These are phyloP conservation scores for Arenicola marina DNA, from an alignment of 2,888 invertebrate genomes.

Conservation along the genomic window DNA sequence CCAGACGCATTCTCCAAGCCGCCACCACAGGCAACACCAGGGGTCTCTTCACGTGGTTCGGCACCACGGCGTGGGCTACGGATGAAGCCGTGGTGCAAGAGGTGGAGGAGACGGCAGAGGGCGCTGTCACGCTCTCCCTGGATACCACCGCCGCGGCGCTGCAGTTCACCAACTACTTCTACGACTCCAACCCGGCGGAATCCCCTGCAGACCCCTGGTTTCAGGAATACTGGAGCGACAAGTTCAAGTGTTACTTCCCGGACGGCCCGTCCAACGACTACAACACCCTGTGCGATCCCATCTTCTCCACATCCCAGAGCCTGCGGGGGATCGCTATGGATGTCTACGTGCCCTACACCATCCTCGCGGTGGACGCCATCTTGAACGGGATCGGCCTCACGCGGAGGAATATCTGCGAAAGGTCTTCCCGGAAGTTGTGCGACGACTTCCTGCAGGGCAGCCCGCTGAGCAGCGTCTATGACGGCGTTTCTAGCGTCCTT, in stretches of 20 bases:
- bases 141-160: background rate
- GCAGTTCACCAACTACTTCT: constrained; percentile 17
- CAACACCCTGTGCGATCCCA: constrained; percentile 5
- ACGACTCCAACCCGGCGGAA: constrained; percentile 7
- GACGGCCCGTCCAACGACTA: background rate
- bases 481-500: too few species aligned
- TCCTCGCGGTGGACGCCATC: constrained; percentile 44
- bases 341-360: constrained; percentile 40
- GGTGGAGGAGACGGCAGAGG: constrained; percentile 36
- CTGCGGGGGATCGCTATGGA: constrained; percentile 20
- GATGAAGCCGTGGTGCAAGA: constrained; percentile 37
- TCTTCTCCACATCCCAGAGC: background rate
- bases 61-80: constrained; percentile 43
- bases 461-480: constrained; percentile 22
- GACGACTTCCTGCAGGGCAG: background rate
- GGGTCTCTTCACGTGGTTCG: constrained; percentile 41
- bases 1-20: constrained; percentile 33
- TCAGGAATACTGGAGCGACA: constrained; percentile 35
- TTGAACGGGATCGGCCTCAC: constrained; percentile 37
- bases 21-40: constrained; percentile 34
- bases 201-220: constrained; percentile 26
- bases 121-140: constrained; percentile 37
- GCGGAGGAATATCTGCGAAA: constrained; percentile 5
- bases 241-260: constrained; percentile 35
- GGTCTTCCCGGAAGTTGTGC: background rate